phyloP scores from a whole-genome alignment of 2,113 vertebrate genomes.

The Tringa solitaria region DNA sequence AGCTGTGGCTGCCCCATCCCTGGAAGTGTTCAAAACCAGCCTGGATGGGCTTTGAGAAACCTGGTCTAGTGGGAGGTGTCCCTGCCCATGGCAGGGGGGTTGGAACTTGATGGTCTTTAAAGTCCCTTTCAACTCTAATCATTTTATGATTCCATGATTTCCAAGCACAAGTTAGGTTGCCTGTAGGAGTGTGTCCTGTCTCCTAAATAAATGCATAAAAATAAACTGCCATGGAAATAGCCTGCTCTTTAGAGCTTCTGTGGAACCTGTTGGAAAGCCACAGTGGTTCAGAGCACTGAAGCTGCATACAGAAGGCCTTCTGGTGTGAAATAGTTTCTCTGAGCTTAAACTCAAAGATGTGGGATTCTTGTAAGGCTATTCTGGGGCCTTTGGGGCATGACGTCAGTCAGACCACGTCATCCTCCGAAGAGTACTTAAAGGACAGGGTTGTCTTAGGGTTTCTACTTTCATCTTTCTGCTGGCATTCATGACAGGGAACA shows the following conservation, averaged over 20 bases:
- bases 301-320: neutral
- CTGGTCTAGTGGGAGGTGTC: neutral
- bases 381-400: neutral
- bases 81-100: neutral
- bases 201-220: neutral
- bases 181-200: neutral
- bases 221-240: neutral
- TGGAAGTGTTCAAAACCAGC: neutral
- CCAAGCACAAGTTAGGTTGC: neutral
- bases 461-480: neutral
- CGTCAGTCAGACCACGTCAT: neutral
- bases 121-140: neutral
- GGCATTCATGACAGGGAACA: neutral
- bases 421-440: neutral
- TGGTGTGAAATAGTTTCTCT: neutral
- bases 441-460: neutral
- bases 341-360: neutral
- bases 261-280: neutral
- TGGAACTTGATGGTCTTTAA: neutral
- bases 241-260: neutral
- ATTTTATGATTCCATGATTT: neutral
- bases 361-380: neutral
- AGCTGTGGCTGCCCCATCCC: neutral
- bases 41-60: neutral
- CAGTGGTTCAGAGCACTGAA: neutral